These are phyloP conservation scores for Choristoneura fumiferana DNA, from an alignment of 1,140 invertebrate species.

Conservation along the genomic window DNA sequence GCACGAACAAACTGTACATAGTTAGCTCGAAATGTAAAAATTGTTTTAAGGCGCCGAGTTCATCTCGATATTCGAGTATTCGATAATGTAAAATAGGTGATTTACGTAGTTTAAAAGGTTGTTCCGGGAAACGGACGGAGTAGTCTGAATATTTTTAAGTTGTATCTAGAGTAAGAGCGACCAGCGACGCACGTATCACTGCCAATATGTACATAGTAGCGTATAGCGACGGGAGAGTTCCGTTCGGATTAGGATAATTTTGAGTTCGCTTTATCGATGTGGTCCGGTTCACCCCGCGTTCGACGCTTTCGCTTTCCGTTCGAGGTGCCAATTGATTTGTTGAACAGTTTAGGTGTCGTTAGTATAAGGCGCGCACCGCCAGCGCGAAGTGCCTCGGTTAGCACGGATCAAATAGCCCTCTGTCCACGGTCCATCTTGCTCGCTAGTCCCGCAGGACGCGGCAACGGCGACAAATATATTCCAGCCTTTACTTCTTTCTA, in stretches of 20 bases:
- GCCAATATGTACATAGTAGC: constrained; percentile 68
- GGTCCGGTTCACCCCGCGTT: constrained; percentile 36
- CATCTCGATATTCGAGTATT: constrained; percentile 20
- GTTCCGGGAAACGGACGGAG: constrained; percentile 31
- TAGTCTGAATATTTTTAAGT: constrained; percentile 62
- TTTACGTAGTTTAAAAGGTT: constrained; percentile 33
- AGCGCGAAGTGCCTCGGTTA: neutral
- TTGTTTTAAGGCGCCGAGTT: constrained; percentile 23
- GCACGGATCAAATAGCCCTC: neutral
- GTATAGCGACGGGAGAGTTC: constrained; percentile 28
- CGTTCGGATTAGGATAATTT: constrained; percentile 36
- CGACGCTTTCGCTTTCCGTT: constrained; percentile 7
- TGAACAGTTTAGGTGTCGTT: neutral
- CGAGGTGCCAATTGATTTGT: constrained; percentile 6
- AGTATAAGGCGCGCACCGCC: neutral
- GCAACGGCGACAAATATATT: no score
- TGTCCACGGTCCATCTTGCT: no score
- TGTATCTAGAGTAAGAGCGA: constrained; percentile 47
- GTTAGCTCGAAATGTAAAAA: constrained; percentile 56
- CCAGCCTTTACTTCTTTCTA: no score
- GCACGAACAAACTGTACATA: constrained; percentile 61
- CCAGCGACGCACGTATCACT: constrained; percentile 65
- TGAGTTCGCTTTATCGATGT: constrained; percentile 37
- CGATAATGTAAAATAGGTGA: constrained; percentile 22
- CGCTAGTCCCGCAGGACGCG: no score